Evolutionary conservation across 2,113 vertebrate genomes (phyloP).

Genomic region (Chloebia gouldiae): DNA sequence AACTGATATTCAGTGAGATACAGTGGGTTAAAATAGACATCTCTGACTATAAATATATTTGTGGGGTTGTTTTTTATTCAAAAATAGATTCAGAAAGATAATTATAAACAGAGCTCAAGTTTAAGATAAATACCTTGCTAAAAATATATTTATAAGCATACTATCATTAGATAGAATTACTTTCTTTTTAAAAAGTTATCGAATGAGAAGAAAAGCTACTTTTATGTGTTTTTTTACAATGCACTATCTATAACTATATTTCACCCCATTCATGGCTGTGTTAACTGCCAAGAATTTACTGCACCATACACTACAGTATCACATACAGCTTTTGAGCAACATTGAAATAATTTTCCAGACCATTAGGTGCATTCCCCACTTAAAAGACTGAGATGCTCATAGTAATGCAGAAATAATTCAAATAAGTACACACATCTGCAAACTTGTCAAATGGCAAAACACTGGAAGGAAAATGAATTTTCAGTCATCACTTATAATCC

Average conservation of each 20-base stretch:
- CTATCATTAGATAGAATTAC: rapidly evolving
- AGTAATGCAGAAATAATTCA: conserved; percentile 31
- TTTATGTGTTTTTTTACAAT: not conserved
- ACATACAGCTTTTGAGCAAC: not conserved
- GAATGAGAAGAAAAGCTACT: not conserved
- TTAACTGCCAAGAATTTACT: not conserved
- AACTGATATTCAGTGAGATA: not conserved
- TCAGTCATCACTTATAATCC: not conserved
- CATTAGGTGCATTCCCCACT: conserved; percentile 26
- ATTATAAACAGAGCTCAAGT: not conserved
- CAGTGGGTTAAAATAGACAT: not conserved
- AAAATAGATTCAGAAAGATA: not conserved
- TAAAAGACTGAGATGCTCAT: not conserved
- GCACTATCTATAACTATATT: not conserved
- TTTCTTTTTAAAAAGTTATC: not conserved
- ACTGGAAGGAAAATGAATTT: conserved; percentile 1
- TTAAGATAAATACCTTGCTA: not conserved
- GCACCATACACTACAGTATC: not conserved
- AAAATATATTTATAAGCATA: not conserved
- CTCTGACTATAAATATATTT: not conserved
- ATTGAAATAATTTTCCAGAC: conserved; percentile 44
- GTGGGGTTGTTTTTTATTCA: not conserved
- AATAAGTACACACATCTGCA: conserved; percentile 7
- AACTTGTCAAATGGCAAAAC: conserved; percentile 16
- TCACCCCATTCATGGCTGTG: not conserved